Conservation (phyloP, 2,888 invertebrate genomes). For the Belgica antarctica region DNA sequence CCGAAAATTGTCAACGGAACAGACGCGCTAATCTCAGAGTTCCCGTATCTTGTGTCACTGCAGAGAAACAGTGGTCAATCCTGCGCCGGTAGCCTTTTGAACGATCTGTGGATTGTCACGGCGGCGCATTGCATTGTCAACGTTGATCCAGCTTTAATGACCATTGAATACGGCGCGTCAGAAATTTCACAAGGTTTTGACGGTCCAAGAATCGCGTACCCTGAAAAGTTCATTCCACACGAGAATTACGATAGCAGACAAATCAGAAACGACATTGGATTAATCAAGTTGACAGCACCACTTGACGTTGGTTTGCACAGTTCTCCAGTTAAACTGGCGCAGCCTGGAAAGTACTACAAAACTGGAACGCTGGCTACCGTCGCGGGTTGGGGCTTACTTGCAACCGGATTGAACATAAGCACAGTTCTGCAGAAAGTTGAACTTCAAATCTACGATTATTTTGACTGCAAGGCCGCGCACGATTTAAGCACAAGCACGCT, state of each 20-base stretch:
- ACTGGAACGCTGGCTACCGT: constrained; percentile 10
- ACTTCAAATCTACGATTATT: constrained; percentile 52
- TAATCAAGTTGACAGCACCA: neutral
- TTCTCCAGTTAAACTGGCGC: neutral
- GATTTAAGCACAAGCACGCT: constrained; percentile 45
- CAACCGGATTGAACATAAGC: neutral
- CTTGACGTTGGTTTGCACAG: neutral
- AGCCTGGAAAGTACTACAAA: constrained; percentile 1
- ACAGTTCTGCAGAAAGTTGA: constrained; percentile 52
- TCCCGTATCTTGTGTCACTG: neutral
- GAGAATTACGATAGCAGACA: neutral
- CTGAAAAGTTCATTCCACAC: constrained; percentile 7
- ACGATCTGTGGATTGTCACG: constrained; percentile 20
- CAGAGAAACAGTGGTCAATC: neutral
- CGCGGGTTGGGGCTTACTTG: constrained; percentile 9
- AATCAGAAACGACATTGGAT: neutral
- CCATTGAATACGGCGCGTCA: neutral
- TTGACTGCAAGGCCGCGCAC: constrained; percentile 52
- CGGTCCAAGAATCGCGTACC: neutral
- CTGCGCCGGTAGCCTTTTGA: constrained; percentile 27
- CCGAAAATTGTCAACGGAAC: constrained; percentile 6
- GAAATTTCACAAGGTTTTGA: neutral
- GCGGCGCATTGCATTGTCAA: neutral
- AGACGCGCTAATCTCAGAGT: neutral
- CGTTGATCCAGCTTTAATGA: neutral